Conservation (phyloP, 2,113 vertebrate species). For the Vulpes ferrilata region DNA sequence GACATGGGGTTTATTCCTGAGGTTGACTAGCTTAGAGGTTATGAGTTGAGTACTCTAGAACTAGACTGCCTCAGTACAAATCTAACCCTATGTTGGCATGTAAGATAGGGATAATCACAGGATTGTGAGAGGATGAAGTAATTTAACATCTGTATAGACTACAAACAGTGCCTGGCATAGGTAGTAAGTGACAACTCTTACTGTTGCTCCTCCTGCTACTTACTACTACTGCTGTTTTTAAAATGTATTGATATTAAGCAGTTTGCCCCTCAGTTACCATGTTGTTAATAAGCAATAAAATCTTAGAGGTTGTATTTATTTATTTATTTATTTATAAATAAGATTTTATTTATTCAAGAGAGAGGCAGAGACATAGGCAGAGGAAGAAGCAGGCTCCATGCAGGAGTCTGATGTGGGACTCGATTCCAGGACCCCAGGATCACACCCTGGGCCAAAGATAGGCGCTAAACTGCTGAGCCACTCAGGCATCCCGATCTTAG, state of each 20-base stretch:
- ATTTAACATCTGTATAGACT: not conserved
- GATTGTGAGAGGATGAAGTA: not conserved
- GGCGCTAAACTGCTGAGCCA: too few species aligned
- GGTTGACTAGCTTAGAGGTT: not conserved
- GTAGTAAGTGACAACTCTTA: not conserved
- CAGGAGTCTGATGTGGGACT: too few species aligned
- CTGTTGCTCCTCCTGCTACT: not conserved
- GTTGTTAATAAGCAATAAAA: not conserved
- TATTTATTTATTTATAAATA: too few species aligned
- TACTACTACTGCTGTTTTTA: not conserved
- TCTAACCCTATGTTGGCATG: slow-evolving; percentile 9
- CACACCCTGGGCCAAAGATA: too few species aligned
- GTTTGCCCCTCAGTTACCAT: not conserved
- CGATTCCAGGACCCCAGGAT: too few species aligned
- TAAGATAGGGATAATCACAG: not conserved
- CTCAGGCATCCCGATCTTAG: not conserved
- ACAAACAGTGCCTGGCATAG: not conserved
- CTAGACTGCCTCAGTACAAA: not conserved
- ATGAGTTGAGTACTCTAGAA: not conserved
- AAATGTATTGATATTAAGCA: not conserved
- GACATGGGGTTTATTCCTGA: not conserved
- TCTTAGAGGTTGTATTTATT: not conserved
- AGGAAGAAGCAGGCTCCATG: too few species aligned
- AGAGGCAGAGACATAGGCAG: too few species aligned
- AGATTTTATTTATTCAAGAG: too few species aligned